Conservation (phyloP, 2,113 vertebrate species). For the Misgurnus anguillicaudatus region DNA sequence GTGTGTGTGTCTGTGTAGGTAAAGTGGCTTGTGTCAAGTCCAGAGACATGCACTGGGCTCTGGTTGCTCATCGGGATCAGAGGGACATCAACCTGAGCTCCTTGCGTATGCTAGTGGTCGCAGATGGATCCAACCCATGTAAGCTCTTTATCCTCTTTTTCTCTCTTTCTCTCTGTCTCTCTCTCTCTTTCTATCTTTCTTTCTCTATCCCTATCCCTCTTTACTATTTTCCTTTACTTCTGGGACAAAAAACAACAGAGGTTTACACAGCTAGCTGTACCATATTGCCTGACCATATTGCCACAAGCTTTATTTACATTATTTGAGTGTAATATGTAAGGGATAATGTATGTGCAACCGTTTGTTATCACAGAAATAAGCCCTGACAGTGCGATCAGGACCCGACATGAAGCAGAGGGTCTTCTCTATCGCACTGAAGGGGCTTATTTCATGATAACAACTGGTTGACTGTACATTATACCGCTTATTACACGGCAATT, state of each 20-base stretch:
- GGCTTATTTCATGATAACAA: too few species aligned
- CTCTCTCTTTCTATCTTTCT: conserved; percentile 3
- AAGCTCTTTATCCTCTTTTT: conserved; percentile 64
- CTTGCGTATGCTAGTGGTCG: conserved; percentile 95
- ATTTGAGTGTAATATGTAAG: too few species aligned
- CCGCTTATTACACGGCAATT: too few species aligned
- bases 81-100: conserved; percentile 97
- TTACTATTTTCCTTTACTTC: neutral
- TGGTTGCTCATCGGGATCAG: conserved; percentile 97
- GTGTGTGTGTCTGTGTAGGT: conserved; percentile 70
- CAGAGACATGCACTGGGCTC: conserved; percentile 98
- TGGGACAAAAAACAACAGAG: conserved; percentile 1
- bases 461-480: too few species aligned
- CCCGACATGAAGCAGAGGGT: too few species aligned
- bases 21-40: conserved; percentile 99
- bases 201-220: neutral
- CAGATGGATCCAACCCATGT: conserved; percentile 99
- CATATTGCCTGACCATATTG: neutral
- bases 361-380: too few species aligned
- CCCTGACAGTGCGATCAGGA: too few species aligned
- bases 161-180: neutral
- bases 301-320: neutral
- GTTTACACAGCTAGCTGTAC: conserved; percentile 17
- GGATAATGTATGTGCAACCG: too few species aligned
- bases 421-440: too few species aligned